Evolutionary conservation across 1,140 invertebrate genomes (phyloP).

Genomic region (Pararge aegeria): DNA sequence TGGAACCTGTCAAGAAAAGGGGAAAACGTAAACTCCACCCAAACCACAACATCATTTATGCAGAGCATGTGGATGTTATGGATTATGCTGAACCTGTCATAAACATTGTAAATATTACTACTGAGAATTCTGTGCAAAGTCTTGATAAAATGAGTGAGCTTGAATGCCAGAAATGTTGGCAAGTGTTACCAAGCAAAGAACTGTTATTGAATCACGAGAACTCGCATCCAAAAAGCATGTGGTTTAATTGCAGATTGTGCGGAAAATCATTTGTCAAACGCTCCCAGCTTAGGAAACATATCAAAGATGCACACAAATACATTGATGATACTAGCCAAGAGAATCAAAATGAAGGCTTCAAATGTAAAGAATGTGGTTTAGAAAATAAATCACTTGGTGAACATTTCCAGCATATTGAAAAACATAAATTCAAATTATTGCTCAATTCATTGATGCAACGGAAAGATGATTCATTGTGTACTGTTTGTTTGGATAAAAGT

Average conservation of each 20-base stretch:
- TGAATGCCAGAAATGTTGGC: conserved; percentile 66
- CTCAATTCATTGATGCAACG: conserved; percentile 52
- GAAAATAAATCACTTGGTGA: conserved; percentile 33
- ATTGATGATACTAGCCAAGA: conserved; percentile 8
- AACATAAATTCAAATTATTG: conserved; percentile 63
- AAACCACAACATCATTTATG: conserved; percentile 53
- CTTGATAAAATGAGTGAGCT: conserved; percentile 37
- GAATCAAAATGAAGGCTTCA: conserved; percentile 23
- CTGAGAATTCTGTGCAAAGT: conserved; percentile 30
- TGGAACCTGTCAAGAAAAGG: conserved; percentile 51
- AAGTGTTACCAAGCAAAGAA: conserved; percentile 50
- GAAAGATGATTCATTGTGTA: conserved; percentile 53
- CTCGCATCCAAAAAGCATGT: conserved; percentile 62
- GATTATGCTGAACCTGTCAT: conserved; percentile 65
- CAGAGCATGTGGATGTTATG: conserved; percentile 55
- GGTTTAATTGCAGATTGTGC: conserved; percentile 61
- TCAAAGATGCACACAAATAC: conserved; percentile 29
- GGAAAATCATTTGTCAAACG: conserved; percentile 63
- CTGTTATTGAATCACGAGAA: conserved; percentile 59
- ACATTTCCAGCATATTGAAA: conserved; percentile 66
- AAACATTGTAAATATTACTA: conserved; percentile 48
- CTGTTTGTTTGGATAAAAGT: conserved; percentile 53
- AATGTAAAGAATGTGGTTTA: conserved; percentile 50
- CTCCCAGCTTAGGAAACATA: conserved; percentile 48
- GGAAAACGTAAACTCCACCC: conserved; percentile 60